Conservation (phyloP, 2,888 invertebrate species). For the Spilosoma lubricipeda region DNA sequence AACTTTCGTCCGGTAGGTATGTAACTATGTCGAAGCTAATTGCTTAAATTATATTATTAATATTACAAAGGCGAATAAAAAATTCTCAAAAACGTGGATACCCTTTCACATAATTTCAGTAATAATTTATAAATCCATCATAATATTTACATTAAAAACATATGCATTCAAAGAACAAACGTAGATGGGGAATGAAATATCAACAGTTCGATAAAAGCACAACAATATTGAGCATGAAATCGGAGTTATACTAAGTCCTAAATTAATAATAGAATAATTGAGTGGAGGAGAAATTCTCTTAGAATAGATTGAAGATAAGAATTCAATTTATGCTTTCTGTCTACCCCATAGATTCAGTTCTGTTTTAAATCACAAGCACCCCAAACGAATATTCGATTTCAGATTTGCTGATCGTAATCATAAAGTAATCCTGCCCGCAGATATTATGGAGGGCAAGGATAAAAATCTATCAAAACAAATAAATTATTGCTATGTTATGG, state of each 20-base stretch:
- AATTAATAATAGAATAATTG: constrained; percentile 54
- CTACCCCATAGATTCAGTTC: constrained; percentile 62
- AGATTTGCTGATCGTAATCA: constrained; percentile 56
- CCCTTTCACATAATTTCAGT: no score
- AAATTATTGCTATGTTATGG: constrained; percentile 59
- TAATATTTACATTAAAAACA: not conserved
- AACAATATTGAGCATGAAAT: constrained; percentile 32
- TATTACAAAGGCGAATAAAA: no score
- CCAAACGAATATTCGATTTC: constrained; percentile 53
- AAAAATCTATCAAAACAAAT: constrained; percentile 72
- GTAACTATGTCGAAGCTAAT: not conserved
- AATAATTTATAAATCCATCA: not conserved
- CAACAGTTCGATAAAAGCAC: constrained; percentile 1
- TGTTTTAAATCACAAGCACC: constrained; percentile 77
- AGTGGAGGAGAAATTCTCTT: constrained; percentile 47
- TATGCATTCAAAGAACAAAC: not conserved
- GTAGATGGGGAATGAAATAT: not conserved
- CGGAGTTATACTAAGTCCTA: constrained; percentile 36
- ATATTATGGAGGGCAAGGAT: constrained; percentile 65
- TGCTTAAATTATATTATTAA: constrained; percentile 10
- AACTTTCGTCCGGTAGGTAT: no score
- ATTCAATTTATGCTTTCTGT: constrained; percentile 77
- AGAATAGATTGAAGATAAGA: constrained; percentile 71
- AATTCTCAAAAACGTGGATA: no score
- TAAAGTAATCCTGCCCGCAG: constrained; percentile 55